Percentiles rank a stretch among this genome's conserved stretches.
These are phyloP conservation scores for Eulithis prunata DNA, from an alignment of 2,888 invertebrate species.

Conservation along the genomic window DNA sequence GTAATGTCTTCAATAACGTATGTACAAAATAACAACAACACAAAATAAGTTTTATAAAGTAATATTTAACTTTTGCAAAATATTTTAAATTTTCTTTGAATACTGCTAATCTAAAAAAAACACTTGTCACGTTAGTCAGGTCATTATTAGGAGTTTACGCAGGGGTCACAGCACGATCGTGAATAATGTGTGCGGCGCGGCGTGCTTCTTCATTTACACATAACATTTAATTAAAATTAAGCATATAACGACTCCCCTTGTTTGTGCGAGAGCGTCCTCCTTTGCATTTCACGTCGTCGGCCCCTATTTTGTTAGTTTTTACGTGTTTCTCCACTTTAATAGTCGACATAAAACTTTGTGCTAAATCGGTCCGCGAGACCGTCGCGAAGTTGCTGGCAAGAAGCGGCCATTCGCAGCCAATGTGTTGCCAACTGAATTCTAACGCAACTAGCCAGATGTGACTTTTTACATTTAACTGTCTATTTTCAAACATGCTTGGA, in stretches of 20 bases:
- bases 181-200: slow-evolving; percentile 60
- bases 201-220: slow-evolving; percentile 57
- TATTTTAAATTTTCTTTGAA: slow-evolving; percentile 2
- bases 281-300: slow-evolving; percentile 80
- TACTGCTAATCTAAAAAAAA: slow-evolving; percentile 39
- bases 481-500: too few relatives aligned
- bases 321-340: slow-evolving; percentile 57
- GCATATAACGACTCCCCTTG: slow-evolving; percentile 76
- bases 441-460: not conserved
- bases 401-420: slow-evolving; percentile 66
- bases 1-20: slow-evolving; percentile 22
- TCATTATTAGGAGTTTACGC: slow-evolving; percentile 58
- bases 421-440: slow-evolving; percentile 15
- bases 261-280: slow-evolving; percentile 77
- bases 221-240: slow-evolving; percentile 43
- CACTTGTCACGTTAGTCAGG: slow-evolving; percentile 64
- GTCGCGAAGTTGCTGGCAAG: slow-evolving; percentile 70
- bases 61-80: slow-evolving; percentile 9
- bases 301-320: slow-evolving; percentile 63
- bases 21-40: slow-evolving; percentile 21
- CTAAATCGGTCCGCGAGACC: slow-evolving; percentile 65
- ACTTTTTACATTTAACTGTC: too few relatives aligned
- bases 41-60: slow-evolving; percentile 12
- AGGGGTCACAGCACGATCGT: slow-evolving; percentile 62
- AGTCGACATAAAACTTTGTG: slow-evolving; percentile 60